These are phyloP conservation scores for Theocolax elegans DNA, from an alignment of 1,140 invertebrate genomes.

Conservation along the genomic window DNA sequence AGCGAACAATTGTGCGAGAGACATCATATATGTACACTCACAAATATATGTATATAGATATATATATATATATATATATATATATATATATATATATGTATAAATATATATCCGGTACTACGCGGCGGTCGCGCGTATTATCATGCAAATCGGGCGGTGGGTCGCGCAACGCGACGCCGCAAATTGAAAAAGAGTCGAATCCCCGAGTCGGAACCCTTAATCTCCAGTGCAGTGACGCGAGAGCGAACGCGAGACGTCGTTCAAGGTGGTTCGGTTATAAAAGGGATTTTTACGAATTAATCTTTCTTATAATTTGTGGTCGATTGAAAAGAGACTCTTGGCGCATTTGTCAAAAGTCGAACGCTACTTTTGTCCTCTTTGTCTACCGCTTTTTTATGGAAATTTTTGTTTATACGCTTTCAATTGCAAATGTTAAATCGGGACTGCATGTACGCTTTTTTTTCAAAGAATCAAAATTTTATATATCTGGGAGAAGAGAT, in stretches of 20 bases:
- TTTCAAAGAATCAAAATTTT: constrained; percentile 12
- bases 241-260: constrained; percentile 6
- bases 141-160: constrained; percentile 34
- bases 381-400: constrained; percentile 12
- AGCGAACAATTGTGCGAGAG: too few relatives aligned
- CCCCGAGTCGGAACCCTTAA: constrained; percentile 25
- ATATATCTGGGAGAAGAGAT: too few relatives aligned
- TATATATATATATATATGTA: too few relatives aligned
- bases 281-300: constrained; percentile 36
- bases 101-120: constrained; percentile 26
- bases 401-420: constrained; percentile 6
- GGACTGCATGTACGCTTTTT: constrained; percentile 1
- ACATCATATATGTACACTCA: too few relatives aligned
- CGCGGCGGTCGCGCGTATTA: constrained; percentile 16
- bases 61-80: background rate
- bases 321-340: constrained; percentile 29
- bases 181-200: constrained; percentile 39
- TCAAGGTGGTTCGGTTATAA: constrained; percentile 14
- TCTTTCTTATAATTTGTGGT: constrained; percentile 38
- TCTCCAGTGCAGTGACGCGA: constrained; percentile 27
- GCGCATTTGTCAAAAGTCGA: constrained; percentile 28
- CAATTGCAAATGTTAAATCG: constrained; percentile 18
- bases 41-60: too few relatives aligned
- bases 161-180: constrained; percentile 18
- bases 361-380: constrained; percentile 23